A percentile compares a stretch with the other conserved stretches of the same genome.
phyloP scores from a whole-genome alignment of 1,140 invertebrate species.

The Penaeus indicus region DNA sequence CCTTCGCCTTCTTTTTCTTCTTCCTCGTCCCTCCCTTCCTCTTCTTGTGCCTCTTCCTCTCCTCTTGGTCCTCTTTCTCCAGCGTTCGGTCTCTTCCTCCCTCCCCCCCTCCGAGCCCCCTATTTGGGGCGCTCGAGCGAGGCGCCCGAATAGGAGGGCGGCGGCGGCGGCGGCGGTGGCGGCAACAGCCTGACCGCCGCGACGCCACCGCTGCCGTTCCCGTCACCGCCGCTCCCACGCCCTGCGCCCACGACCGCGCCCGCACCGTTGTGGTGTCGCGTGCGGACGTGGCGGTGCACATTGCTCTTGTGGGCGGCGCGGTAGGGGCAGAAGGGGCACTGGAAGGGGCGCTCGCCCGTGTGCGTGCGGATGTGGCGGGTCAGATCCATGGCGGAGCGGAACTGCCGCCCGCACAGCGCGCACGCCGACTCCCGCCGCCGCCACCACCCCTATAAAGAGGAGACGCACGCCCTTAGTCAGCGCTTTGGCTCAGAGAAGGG shows the following conservation, averaged over 20 bases:
- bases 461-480: constrained; percentile 39
- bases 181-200: no score
- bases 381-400: constrained; percentile 63
- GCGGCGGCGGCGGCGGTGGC: neutral
- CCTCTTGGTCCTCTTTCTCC: neutral
- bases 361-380: constrained; percentile 70
- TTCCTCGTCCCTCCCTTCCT: neutral
- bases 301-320: constrained; percentile 75
- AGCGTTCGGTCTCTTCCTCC: neutral
- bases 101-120: no score
- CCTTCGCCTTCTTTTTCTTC: no score
- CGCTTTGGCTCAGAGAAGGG: no score
- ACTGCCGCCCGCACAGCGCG: constrained; percentile 70
- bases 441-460: constrained; percentile 46
- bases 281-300: constrained; percentile 74
- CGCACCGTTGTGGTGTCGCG: constrained; percentile 70
- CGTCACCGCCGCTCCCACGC: neutral
- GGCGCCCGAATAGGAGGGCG: neutral
- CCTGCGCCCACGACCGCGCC: neutral
- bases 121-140: neutral
- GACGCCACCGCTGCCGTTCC: neutral
- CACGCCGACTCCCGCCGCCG: constrained; percentile 66
- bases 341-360: constrained; percentile 72
- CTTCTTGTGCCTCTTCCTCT: neutral
- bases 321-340: constrained; percentile 73